phyloP scores from a whole-genome alignment of 2,888 invertebrate species.

The Leptinotarsa haldemani region DNA sequence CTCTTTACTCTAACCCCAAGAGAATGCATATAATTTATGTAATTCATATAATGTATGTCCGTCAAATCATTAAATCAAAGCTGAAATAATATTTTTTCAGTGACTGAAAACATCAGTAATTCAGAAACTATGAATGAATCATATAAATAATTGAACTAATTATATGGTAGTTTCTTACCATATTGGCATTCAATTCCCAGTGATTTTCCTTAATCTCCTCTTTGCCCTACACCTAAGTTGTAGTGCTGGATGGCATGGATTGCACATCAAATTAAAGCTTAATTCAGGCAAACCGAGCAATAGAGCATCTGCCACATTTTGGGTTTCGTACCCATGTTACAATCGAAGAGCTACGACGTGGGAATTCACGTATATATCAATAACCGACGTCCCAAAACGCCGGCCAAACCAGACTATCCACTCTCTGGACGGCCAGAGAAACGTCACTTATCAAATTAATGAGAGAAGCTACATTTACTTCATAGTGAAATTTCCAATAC shows the following conservation, averaged over 20 bases:
- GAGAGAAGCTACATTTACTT: slow-evolving; percentile 37
- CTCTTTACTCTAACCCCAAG: too few relatives aligned
- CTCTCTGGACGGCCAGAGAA: slow-evolving; percentile 34
- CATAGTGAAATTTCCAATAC: slow-evolving; percentile 24
- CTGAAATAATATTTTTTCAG: too few relatives aligned
- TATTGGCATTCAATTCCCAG: not conserved
- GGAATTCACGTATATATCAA: slow-evolving; percentile 46
- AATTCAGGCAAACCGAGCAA: slow-evolving; percentile 42
- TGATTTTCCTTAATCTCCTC: not conserved
- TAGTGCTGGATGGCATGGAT: slow-evolving; percentile 21
- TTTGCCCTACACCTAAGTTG: not conserved
- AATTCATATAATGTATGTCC: too few relatives aligned
- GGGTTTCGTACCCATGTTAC: slow-evolving; percentile 44
- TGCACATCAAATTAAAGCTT: slow-evolving; percentile 42
- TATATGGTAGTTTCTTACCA: not conserved
- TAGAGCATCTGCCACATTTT: slow-evolving; percentile 36
- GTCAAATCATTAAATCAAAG: too few relatives aligned
- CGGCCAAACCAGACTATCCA: slow-evolving; percentile 35
- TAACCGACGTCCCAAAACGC: slow-evolving; percentile 36
- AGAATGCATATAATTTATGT: too few relatives aligned
- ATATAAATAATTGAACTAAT: too few relatives aligned
- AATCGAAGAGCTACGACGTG: slow-evolving; percentile 38
- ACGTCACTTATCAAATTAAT: slow-evolving; percentile 42
- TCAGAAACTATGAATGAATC: too few relatives aligned
- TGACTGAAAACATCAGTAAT: too few relatives aligned